Evolutionary conservation across 2,888 invertebrate species (phyloP).

Genomic region (Augiades crinisus): DNA sequence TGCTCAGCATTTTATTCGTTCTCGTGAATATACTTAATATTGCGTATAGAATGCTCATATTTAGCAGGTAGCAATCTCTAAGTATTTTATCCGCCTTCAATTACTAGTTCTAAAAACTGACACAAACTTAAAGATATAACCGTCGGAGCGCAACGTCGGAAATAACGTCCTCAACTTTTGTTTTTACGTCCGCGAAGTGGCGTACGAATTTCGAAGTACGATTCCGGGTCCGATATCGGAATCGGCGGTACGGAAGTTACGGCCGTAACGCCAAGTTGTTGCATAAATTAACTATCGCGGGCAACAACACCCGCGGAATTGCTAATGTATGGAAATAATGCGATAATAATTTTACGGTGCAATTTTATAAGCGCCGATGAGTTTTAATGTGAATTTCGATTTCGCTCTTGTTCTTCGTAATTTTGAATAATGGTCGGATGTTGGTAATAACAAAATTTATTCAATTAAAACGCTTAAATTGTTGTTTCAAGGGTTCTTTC

Average conservation of each 20-base stretch:
- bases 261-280: conserved; percentile 12
- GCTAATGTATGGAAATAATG: conserved; percentile 14
- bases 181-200: conserved; percentile 8
- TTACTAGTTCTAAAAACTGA: too few species aligned
- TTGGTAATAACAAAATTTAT: too few species aligned
- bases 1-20: too few species aligned
- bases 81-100: too few species aligned
- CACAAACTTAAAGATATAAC: too few species aligned
- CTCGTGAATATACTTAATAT: too few species aligned
- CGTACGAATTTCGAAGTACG: conserved; percentile 14
- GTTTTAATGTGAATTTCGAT: background rate
- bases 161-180: conserved; percentile 5
- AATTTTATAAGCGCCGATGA: background rate
- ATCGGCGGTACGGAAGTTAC: conserved; percentile 20
- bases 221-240: background rate
- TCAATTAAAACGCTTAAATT: too few species aligned
- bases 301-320: conserved; percentile 8
- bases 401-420: background rate
- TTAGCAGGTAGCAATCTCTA: too few species aligned
- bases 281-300: conserved; percentile 21
- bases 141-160: too few species aligned
- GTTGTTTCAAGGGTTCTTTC: too few species aligned
- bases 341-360: conserved; percentile 1
- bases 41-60: too few species aligned
- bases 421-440: too few species aligned